Conservation (phyloP, 2,113 vertebrate genomes). For the Rhea pennata region DNA sequence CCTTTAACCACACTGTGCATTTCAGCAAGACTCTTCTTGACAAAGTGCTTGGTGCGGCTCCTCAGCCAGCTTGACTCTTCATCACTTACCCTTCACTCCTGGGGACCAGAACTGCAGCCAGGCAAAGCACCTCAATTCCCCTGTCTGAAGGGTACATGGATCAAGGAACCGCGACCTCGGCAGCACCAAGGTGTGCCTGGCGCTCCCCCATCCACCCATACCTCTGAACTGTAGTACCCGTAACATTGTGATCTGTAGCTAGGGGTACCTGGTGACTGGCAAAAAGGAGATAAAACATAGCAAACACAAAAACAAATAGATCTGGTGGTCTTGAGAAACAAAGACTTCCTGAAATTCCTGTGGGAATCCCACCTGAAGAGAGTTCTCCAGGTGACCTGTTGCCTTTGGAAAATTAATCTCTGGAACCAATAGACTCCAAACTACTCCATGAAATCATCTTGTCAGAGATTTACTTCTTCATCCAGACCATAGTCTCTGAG, state of each 20-base stretch:
- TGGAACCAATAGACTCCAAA: neutral
- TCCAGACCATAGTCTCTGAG: neutral
- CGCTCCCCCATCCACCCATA: neutral
- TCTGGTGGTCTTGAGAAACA: neutral
- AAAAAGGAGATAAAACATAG: neutral
- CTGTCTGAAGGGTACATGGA: neutral
- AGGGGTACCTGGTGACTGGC: accelerated
- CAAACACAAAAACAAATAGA: neutral
- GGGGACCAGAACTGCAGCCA: neutral
- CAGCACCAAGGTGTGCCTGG: too few relatives aligned
- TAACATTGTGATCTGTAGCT: neutral
- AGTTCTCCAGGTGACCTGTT: neutral
- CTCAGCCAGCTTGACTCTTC: neutral
- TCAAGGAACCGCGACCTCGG: neutral
- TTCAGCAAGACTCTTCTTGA: neutral
- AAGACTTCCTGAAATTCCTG: neutral
- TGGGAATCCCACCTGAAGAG: accelerated
- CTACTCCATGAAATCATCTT: neutral
- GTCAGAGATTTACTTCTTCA: neutral
- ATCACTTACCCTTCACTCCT: neutral
- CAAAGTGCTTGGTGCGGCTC: neutral
- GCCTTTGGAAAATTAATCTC: neutral
- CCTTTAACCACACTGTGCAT: neutral
- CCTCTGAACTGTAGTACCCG: neutral
- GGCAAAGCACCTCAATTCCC: neutral